Base-by-base conservation (phyloP, 2,888 invertebrate genomes). In the Agrochola litura region DNA sequence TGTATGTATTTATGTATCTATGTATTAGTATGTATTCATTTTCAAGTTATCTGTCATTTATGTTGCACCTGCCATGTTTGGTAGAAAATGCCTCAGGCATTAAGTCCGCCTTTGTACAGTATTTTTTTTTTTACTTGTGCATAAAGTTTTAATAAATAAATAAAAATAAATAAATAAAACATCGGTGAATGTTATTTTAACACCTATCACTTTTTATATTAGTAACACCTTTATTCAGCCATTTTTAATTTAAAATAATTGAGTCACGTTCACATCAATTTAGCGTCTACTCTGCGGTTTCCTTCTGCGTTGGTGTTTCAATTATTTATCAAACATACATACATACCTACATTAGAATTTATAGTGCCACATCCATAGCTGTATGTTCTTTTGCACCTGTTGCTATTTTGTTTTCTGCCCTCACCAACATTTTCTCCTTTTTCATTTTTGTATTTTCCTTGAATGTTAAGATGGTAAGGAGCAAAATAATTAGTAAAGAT, bases 201-300 rank as follows among this genome's bases (percentile, higher is more conserved):
- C 9, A 58, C 43, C 30, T 16, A 25, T 0, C 9, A 22, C 16
- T 74, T 81, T 81, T 61, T 61, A 37, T 61, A 41, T 52, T 22
- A 60, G 25, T 43, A 4, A n/a, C n/a, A 58, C 2, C 8, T 37
- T 60, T 52, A 19, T 46, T 81, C 43, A 30, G 16, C 9, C 12
- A 75, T 30, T 61, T 78, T 61, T 54, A 41, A 82, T 66, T 81
- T 14, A 82, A 54, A 66, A 54, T 79, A 66, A 66, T 79, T 79
- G 82, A 81, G 25, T 79, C 79, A 81, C 82, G 76, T 82, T 41
- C 46, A 37, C n/a, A 46, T 25, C 58, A 37, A 19, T 56, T 16
- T 64, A 30, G 25, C 14, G 14, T 6, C 43, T 41, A 46, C 19
- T 30, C 16, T 54, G 60, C 8, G 16, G 16, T 56, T 49, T 74